These are phyloP conservation scores for Gobio gobio DNA, from an alignment of 2,113 vertebrate species.

Conservation along the genomic window DNA sequence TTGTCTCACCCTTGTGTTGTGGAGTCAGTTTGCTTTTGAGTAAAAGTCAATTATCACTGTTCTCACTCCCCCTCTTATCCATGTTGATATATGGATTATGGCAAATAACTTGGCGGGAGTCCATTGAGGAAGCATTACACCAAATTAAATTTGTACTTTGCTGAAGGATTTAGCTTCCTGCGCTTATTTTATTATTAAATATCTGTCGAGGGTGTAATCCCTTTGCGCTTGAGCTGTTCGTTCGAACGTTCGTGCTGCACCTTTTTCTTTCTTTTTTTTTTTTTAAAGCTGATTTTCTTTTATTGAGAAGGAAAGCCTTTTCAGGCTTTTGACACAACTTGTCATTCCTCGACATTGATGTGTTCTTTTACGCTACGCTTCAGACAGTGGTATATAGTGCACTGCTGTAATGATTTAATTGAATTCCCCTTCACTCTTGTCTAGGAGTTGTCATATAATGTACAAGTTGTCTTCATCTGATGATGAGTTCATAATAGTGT, in stretches of 20 bases:
- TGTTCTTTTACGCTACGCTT: constrained; percentile 5
- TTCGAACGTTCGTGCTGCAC: constrained; percentile 35
- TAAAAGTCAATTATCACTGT: constrained; percentile 63
- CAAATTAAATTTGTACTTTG: constrained; percentile 73
- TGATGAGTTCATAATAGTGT: background rate
- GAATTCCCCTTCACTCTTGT: constrained; percentile 5
- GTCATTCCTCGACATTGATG: constrained; percentile 20
- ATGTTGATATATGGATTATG: constrained; percentile 75
- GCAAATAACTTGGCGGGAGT: constrained; percentile 65
- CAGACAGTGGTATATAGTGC: background rate
- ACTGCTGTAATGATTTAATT: constrained; percentile 10
- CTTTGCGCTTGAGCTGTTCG: constrained; percentile 54
- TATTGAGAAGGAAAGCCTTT: constrained; percentile 40
- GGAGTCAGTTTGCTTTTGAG: constrained; percentile 54
- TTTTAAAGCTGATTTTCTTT: constrained; percentile 49
- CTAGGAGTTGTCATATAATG: background rate
- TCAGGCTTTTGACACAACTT: constrained; percentile 26
- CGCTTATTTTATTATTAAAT: constrained; percentile 67
- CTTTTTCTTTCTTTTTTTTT: constrained; percentile 5
- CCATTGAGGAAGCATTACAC: constrained; percentile 69
- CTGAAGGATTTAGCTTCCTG: constrained; percentile 66
- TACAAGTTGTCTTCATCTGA: constrained; percentile 14
- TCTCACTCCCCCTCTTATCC: constrained; percentile 55
- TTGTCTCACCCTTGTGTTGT: constrained; percentile 51
- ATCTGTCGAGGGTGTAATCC: constrained; percentile 70